Evolutionary conservation across 2,888 invertebrate species (phyloP), one percentile per base, ranked within the genome.

Genomic region (Eristalis pertinax): DNA sequence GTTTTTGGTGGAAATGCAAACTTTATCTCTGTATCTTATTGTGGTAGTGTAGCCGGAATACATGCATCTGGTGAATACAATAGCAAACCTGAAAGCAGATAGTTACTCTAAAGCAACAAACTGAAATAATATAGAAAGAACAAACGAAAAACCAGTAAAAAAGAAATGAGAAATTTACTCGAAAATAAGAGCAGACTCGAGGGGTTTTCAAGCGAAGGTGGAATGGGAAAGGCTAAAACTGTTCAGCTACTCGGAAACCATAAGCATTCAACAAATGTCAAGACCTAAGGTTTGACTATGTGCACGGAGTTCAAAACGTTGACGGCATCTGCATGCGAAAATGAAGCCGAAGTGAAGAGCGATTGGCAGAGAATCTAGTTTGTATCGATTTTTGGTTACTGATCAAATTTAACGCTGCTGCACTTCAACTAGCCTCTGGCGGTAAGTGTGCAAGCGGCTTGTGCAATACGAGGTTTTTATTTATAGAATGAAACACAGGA

Each of bases 31-130:
- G n/a, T n/a, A n/a, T n/a, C n/a, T n/a, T n/a, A n/a, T n/a, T n/a
- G 13, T 43, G 43, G 38, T 10, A 3, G 32, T 32, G 32, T 5
- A 38, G 38, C 13, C 13, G 13, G 13, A 38, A 38, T 38, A 38
- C 4, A 13, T 38, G 38, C 38, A 38, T 38, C 43, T n/a, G 43
- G 7, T n/a, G 50, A 19, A 50, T 50, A 50, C 19, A 50, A 8
- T 19, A 50, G 19, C 50, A 50, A 50, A 50, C 50, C 50, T 50
- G 50, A 50, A 50, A 50, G 50, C 50, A 50, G 5, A 50, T 50
- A 19, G 50, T 50, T 50, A 50, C 50, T 50, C 62, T 26, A 62
- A 62, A 62, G 62, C 62, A 62, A 50, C 50, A 50, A 50, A 50
- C 50, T 50, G 50, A 50, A 50, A 19, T 1, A 7, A 43, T 15